These are phyloP conservation scores for Lymantria dispar DNA, from an alignment of 2,888 invertebrate species.

Conservation along the genomic window DNA sequence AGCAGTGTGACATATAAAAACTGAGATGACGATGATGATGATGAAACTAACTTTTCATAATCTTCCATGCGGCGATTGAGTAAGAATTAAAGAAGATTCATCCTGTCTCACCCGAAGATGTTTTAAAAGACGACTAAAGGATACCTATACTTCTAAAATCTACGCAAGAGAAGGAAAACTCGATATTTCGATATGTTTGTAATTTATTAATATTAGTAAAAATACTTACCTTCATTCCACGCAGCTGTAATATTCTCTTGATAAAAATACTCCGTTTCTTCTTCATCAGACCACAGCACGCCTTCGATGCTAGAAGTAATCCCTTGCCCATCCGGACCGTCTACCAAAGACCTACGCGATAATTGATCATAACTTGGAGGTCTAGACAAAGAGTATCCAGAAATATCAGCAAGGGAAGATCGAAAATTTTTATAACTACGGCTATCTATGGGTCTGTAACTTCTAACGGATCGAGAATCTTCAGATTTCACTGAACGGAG, in stretches of 20 bases:
- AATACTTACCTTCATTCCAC: conserved; percentile 74
- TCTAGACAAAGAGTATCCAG: conserved; percentile 57
- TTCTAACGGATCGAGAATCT: conserved; percentile 56
- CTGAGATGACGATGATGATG: too few species aligned
- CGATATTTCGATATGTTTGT: too few species aligned
- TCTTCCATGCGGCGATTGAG: too few species aligned
- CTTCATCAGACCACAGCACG: conserved; percentile 79
- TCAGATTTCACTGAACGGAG: conserved; percentile 66
- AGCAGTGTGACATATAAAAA: too few species aligned
- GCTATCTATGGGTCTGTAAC: conserved; percentile 70
- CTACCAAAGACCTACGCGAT: conserved; percentile 69
- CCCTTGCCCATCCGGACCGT: conserved; percentile 59
- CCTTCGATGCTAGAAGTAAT: conserved; percentile 79
- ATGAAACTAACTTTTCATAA: too few species aligned
- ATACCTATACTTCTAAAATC: too few species aligned
- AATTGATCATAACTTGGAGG: conserved; percentile 75
- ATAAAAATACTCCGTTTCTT: conserved; percentile 77
- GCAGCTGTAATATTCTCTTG: conserved; percentile 75
- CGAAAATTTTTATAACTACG: conserved; percentile 73
- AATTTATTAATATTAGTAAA: neutral
- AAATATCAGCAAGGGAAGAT: conserved; percentile 69
- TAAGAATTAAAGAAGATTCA: too few species aligned
- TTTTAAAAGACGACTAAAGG: too few species aligned
- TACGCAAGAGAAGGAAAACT: too few species aligned
- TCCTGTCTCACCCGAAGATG: too few species aligned